Evolutionary conservation across 2,113 vertebrate genomes (phyloP), one percentile per base, ranked within the genome.

Genomic region (Amazona vittata): DNA sequence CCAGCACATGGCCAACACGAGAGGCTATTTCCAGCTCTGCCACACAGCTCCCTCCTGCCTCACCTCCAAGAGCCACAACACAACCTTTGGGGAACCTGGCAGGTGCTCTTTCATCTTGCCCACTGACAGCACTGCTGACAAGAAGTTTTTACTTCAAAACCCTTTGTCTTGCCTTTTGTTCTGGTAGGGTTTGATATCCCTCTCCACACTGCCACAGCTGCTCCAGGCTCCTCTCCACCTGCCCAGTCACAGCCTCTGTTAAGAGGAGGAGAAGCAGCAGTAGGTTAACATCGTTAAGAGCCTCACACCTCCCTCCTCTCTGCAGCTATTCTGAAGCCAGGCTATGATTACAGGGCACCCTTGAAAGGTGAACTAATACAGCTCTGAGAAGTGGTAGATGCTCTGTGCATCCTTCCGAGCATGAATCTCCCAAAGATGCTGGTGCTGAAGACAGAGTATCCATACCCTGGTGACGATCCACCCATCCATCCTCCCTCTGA

Each of bases 1-100:
- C 53, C 47, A 28, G 37, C 24, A 17, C 3, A 10, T 4, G 11
- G 41, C 50, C 5, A 5, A 26, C 3, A 1, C 57, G 4, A 0
- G 1, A 14, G 46, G 71, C 53, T 47, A 22, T 73, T 91, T 63
- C 64, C 41, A 86, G 76, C 64, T 44, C 81, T 0, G 1, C 39
- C 3, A 2, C 73, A 7, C 0, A 0, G 60, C 74, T 76, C 67
- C 49, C 33, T 60, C 83, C 73, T 9, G 46, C 67, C 68, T 75
- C 10, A 0, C 67, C 41, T 55, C 47, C 5, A 3, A 68, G 44
- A 50, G 33, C 1, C 0, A 8, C 4, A n/a, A 22, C 74, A 44
- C 41, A 31, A 9, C 44, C 81, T 80, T 59, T 43, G 44, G 50
- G 43, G 46, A 64, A 37, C 10, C 2, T 22, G 65, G 49, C 68